A percentile compares a stretch with the other conserved stretches of the same genome.
Conservation (phyloP, 2,797 vertebrate genomes). For the Numenius phaeopus region DNA sequence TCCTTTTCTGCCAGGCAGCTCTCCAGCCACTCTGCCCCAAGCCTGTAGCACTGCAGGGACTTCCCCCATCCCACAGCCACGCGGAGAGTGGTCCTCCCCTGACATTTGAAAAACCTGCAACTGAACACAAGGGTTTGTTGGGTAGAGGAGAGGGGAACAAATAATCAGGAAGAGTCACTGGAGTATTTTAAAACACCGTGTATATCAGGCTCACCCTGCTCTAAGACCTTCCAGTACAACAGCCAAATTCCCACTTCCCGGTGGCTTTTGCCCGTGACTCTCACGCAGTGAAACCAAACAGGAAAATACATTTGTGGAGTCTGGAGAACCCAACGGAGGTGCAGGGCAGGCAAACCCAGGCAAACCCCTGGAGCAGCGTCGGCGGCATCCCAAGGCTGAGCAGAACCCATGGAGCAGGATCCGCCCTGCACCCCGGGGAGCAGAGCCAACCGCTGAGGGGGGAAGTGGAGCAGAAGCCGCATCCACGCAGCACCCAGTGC, state of each 20-base stretch:
- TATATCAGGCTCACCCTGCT: not conserved
- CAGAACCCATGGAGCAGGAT: not conserved
- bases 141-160: not conserved
- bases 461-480: fast-evolving
- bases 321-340: fast-evolving
- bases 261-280: not conserved
- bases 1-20: not conserved
- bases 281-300: fast-evolving
- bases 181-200: not conserved
- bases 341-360: fast-evolving
- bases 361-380: fast-evolving
- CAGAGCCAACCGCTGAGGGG: fast-evolving
- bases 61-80: not conserved
- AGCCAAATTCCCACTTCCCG: not conserved
- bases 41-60: not conserved
- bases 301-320: fast-evolving
- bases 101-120: not conserved
- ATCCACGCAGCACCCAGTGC: not conserved
- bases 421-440: fast-evolving
- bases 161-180: not conserved
- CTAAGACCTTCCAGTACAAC: not conserved
- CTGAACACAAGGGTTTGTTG: not conserved
- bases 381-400: not conserved
- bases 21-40: not conserved
- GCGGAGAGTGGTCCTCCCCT: not conserved